A percentile compares a stretch with the other conserved stretches of the same genome.
These are phyloP conservation scores for Colius striatus DNA, from an alignment of 2,113 vertebrate genomes.

Conservation along the genomic window DNA sequence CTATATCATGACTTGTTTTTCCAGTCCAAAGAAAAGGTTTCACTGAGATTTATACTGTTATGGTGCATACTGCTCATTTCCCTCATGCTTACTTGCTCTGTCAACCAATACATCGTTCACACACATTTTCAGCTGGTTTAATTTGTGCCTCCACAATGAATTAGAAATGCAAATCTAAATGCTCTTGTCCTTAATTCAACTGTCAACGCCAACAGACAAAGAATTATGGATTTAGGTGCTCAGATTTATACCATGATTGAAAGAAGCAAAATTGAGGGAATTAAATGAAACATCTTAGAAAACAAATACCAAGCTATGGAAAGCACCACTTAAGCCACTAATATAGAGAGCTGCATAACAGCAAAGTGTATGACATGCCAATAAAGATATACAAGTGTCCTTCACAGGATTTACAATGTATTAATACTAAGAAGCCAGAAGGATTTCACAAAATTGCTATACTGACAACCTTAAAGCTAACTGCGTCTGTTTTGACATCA, in stretches of 20 bases:
- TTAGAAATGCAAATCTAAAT: constrained; percentile 26
- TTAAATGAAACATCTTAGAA: not conserved
- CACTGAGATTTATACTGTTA: not conserved
- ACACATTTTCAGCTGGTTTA: not conserved
- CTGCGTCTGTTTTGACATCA: constrained; percentile 47
- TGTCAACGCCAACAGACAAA: constrained; percentile 26
- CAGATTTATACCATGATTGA: not conserved
- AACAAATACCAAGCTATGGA: not conserved
- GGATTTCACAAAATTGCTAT: constrained; percentile 57
- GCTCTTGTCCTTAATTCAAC: constrained; percentile 25
- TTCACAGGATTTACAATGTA: constrained; percentile 59
- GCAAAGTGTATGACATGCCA: constrained; percentile 55
- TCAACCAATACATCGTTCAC: not conserved
- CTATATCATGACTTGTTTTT: constrained; percentile 38
- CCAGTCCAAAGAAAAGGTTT: constrained; percentile 39
- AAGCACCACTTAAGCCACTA: not conserved
- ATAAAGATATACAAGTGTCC: constrained; percentile 34
- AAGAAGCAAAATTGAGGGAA: not conserved
- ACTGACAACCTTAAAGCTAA: constrained; percentile 68
- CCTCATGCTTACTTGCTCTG: not conserved
- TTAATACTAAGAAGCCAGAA: constrained; percentile 64
- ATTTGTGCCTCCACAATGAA: constrained; percentile 10
- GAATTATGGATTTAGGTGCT: constrained; percentile 33
- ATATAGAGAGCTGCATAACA: constrained; percentile 18
- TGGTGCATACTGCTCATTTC: not conserved